A percentile compares a stretch with the other conserved stretches of the same genome.
Conservation (phyloP, 2,888 invertebrate genomes). For the Drosophila macrospina region DNA sequence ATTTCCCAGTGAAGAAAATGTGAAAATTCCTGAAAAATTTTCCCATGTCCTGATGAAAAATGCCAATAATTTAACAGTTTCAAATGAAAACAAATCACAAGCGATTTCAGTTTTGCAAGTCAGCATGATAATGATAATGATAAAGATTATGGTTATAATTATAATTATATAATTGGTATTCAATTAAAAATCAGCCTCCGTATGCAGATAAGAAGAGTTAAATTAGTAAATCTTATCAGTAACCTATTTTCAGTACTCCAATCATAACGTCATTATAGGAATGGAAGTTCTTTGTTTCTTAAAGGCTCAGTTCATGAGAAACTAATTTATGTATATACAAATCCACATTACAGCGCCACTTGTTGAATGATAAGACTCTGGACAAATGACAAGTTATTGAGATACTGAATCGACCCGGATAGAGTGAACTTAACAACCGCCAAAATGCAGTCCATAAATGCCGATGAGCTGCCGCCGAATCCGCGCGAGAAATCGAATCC, state of each 20-base stretch:
- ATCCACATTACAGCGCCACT: conserved; percentile 52
- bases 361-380: conserved; percentile 35
- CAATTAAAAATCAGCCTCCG: conserved; percentile 3
- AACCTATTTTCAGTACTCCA: neutral
- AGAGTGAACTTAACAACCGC: conserved; percentile 42
- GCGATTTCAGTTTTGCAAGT: conserved; percentile 9
- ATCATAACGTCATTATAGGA: conserved; percentile 1
- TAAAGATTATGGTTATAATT: conserved; percentile 15
- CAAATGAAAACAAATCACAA: conserved; percentile 13
- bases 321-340: conserved; percentile 7
- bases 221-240: conserved; percentile 29
- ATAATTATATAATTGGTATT: conserved; percentile 10
- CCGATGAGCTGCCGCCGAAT: conserved; percentile 86
- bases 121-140: conserved; percentile 45
- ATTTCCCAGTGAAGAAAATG: neutral
- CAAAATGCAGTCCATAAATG: conserved; percentile 84
- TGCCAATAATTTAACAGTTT: conserved; percentile 20
- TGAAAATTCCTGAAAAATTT: neutral
- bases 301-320: neutral
- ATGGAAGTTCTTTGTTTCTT: neutral
- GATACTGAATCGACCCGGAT: conserved; percentile 39
- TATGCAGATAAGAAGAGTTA: conserved; percentile 4
- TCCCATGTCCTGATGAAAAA: conserved; percentile 1
- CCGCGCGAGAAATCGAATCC: conserved; percentile 87
- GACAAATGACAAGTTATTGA: conserved; percentile 61